A percentile compares a stretch with the other conserved stretches of the same genome.
Conservation (phyloP, 1,140 invertebrate species). For the Mamestra configurata region DNA sequence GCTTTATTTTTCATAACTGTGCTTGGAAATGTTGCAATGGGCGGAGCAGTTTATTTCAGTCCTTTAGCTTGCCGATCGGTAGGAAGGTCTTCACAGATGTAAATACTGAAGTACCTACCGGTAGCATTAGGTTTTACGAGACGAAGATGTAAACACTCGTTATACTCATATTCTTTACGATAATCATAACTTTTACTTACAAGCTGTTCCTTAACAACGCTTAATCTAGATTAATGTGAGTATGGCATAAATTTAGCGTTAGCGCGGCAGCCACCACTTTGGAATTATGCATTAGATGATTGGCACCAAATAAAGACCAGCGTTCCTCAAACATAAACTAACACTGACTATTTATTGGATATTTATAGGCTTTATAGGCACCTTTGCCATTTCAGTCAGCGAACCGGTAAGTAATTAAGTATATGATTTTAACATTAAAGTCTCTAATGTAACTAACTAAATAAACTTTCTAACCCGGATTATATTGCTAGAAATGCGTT, state of each 20-base stretch:
- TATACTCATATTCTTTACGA: neutral
- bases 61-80: neutral
- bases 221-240: conserved; percentile 63
- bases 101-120: neutral
- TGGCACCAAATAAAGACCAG: conserved; percentile 47
- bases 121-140: neutral
- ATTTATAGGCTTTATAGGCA: conserved; percentile 5
- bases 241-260: conserved; percentile 64
- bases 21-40: neutral
- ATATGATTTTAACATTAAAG: conserved; percentile 7
- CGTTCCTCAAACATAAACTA: conserved; percentile 39
- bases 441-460: conserved; percentile 14
- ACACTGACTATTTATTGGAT: neutral
- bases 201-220: conserved; percentile 5
- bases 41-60: neutral
- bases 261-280: conserved; percentile 61
- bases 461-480: conserved; percentile 41
- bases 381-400: neutral
- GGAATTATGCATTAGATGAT: conserved; percentile 70
- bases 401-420: conserved; percentile 15
- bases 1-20: conserved; percentile 12
- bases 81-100: neutral
- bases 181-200: neutral
- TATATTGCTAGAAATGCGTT: conserved; percentile 30
- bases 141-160: neutral